These are phyloP conservation scores for Lanius collurio DNA, from an alignment of 2,113 vertebrate species.

Conservation along the genomic window DNA sequence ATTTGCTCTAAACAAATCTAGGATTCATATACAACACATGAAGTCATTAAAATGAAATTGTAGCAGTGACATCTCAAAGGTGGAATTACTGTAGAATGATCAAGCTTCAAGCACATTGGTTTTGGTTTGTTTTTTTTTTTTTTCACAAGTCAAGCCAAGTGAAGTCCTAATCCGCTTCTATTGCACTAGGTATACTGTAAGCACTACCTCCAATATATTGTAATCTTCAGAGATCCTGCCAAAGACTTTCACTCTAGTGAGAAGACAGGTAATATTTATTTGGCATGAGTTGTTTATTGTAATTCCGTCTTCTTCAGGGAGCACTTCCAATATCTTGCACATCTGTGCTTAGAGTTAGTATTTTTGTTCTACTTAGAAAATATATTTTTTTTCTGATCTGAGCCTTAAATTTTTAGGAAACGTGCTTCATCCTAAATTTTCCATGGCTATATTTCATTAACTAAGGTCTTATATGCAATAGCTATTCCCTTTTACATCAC, in stretches of 20 bases:
- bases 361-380: not conserved
- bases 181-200: not conserved
- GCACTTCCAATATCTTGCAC: not conserved
- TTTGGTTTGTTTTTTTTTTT: too few relatives aligned
- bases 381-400: not conserved
- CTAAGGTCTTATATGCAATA: not conserved
- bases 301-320: not conserved
- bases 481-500: not conserved
- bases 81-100: not conserved
- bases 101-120: not conserved
- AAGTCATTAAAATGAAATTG: not conserved
- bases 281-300: not conserved
- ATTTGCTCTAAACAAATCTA: not conserved
- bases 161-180: not conserved
- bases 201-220: not conserved
- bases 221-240: not conserved
- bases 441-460: not conserved
- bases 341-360: not conserved
- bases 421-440: not conserved
- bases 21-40: not conserved
- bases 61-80: not conserved
- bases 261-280: not conserved
- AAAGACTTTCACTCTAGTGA: not conserved
- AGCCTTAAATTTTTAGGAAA: not conserved
- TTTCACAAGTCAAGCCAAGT: not conserved